Evolutionary conservation across 30 jellyfish, hydroid and myxozoan species (phyloP).

Genomic region (Pelagia noctiluca): DNA sequence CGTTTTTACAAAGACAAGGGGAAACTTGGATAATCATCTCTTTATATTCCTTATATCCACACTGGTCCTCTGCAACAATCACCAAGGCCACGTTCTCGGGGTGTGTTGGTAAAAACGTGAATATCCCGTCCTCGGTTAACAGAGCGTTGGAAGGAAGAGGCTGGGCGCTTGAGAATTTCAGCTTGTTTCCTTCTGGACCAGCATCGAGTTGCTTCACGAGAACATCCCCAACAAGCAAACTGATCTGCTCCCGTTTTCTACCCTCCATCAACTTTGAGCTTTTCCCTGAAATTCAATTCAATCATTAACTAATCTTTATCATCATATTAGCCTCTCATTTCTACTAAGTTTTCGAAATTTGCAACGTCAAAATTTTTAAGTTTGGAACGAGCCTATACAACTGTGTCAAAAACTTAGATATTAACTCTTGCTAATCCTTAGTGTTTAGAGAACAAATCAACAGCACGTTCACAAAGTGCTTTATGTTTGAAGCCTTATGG

Average conservation of each 20-base stretch:
- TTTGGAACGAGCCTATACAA: too few species aligned
- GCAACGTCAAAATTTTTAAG: too few species aligned
- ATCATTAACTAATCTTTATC: too few species aligned
- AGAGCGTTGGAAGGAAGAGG: slow-evolving; percentile 63
- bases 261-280: background rate
- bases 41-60: slow-evolving; percentile 41
- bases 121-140: slow-evolving; percentile 59
- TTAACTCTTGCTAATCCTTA: too few species aligned
- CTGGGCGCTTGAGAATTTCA: slow-evolving; percentile 48
- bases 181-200: slow-evolving; percentile 15
- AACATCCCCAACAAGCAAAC: slow-evolving; percentile 53
- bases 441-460: too few species aligned
- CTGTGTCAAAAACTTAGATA: too few species aligned
- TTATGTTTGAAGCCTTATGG: too few species aligned
- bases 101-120: slow-evolving; percentile 43
- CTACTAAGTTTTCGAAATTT: too few species aligned
- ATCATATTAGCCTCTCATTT: too few species aligned
- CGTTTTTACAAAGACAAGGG: slow-evolving; percentile 73
- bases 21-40: slow-evolving; percentile 48
- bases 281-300: slow-evolving; percentile 28
- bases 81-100: slow-evolving; percentile 62
- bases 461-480: too few species aligned
- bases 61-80: slow-evolving; percentile 37
- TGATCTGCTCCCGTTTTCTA: slow-evolving; percentile 56
- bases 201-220: slow-evolving; percentile 64